Evolutionary conservation across 1,140 invertebrate genomes (phyloP), one percentile per base, ranked within the genome.

Genomic region (Heterodera schachtii): DNA sequence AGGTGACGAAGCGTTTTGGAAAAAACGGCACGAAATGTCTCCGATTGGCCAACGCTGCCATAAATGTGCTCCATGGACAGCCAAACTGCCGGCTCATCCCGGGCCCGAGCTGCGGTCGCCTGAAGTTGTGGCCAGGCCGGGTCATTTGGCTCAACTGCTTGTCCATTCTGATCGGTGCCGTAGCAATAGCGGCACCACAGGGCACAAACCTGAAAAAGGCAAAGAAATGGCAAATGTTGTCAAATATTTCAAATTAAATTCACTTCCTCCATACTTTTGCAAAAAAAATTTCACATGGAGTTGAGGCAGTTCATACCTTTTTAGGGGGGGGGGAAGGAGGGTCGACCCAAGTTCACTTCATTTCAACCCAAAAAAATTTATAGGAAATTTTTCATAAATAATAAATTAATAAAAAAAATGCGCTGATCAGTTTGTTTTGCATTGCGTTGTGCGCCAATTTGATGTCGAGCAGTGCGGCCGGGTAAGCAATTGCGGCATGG

Each of bases 21-120:
- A 64, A 64, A 64, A 2, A 5, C 16, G 8, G 2, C 57, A 11
- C 57, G 57, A 64, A 71, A 71, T 1, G 6, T 41, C 1, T 8
- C 11, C n/a, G 69, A 71, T 2, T 43, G 69, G 69, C n/a, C 69
- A 41, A 71, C 9, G 43, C 31, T 16, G 9, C 69, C 69, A 41
- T 71, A 71, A 46, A 71, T 46, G 8, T 71, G 41, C 69, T 71
- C 69, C 69, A 71, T 71, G 0, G 31, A 41, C 69, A 71, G 69
- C 69, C 69, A 71, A 44, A 71, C 69, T 1, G 44, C 16, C 19
- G 69, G 69, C 9, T 64, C 16, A 19, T 19, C 3, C 69, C 19
- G 31, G 41, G 69, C 69, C 41, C 0, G 44, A 3, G 16, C 31
- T 11, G 69, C 69, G 0, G 41, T 41, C 9, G 31, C 69, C 9